phyloP scores from a whole-genome alignment of 2,888 invertebrate genomes.

The Agriotes lineatus region DNA sequence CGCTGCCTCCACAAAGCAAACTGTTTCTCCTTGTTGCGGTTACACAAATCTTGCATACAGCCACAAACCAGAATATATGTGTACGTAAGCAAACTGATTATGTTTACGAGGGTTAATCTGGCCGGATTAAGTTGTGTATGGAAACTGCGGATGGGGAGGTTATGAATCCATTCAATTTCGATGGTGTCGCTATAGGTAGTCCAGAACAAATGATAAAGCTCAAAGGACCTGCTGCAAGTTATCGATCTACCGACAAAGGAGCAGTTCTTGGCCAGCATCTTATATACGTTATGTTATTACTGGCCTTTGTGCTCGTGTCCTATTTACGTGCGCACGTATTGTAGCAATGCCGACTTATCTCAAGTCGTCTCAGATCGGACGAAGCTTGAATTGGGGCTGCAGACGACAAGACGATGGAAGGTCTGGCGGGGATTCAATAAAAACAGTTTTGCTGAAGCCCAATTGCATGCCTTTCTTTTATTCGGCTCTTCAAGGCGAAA shows the following conservation, averaged over 20 bases:
- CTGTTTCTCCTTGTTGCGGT: slow-evolving; percentile 2
- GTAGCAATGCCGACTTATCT: slow-evolving; percentile 4
- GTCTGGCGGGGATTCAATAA: slow-evolving; percentile 1
- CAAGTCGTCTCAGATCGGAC: neutral
- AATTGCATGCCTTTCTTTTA: neutral
- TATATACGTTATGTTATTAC: neutral
- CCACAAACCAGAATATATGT: neutral
- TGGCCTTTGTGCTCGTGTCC: slow-evolving; percentile 3
- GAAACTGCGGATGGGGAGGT: neutral
- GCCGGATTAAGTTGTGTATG: slow-evolving; percentile 3
- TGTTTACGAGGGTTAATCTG: slow-evolving; percentile 15
- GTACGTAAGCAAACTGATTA: slow-evolving; percentile 11
- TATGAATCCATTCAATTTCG: neutral
- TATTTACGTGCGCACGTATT: slow-evolving; percentile 8
- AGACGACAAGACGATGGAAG: neutral
- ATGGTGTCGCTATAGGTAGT: neutral
- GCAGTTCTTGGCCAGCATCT: neutral
- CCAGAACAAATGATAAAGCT: neutral
- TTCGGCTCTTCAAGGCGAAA: neutral
- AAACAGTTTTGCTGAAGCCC: slow-evolving; percentile 6
- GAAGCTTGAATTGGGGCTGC: neutral
- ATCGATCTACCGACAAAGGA: slow-evolving; percentile 2
- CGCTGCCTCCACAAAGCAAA: neutral
- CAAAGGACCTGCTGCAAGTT: neutral
- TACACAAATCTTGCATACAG: neutral